Evolutionary conservation across 2,888 invertebrate species (phyloP), one percentile per base, ranked within the genome.

Genomic region (Platerodrilus igneus): DNA sequence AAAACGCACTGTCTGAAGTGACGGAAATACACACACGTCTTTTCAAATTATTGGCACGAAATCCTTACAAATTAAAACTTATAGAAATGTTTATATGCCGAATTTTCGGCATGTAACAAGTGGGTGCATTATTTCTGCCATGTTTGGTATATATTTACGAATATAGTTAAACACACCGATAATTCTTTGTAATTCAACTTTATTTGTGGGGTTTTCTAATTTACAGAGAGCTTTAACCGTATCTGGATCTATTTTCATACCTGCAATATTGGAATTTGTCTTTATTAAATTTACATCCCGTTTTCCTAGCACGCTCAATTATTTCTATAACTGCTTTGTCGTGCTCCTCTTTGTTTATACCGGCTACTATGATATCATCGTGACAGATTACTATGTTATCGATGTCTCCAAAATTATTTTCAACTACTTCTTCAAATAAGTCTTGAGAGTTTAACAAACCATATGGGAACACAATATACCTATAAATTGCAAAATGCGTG

Each of bases 361-460:
- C 45, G 8, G 37, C 16, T 7, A 45, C 25, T 8, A 50, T 44
- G 36, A 50, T 47, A 17, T 47, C n/a, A n/a, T n/a, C 52, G 37
- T 48, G 47, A 40, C 43, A 43, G 7, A 36, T 19, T 14, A n/a
- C n/a, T n/a, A n/a, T n/a, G n/a, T n/a, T n/a, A n/a, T n/a, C n/a
- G n/a, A n/a, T n/a, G n/a, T n/a, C n/a, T 14, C 14, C 13, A 34
- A 52, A 48, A 39, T 40, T n/a, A 40, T 46, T 42, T 34, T 45
- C 38, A 9, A 48, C 33, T 9, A 37, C 25, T 9, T 49, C 49
- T 27, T 47, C 37, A 35, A 52, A 52, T 18, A 48, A 17, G 18
- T 52, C 49, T 32, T 48, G 48, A n/a, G 52, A 44, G 34, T 46
- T 43, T 19, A 43, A 45, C 27, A 50, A 43, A 14, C 50, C 50